Evolutionary conservation across 2,888 invertebrate species (phyloP).

Genomic region (Nomada lathburiana): DNA sequence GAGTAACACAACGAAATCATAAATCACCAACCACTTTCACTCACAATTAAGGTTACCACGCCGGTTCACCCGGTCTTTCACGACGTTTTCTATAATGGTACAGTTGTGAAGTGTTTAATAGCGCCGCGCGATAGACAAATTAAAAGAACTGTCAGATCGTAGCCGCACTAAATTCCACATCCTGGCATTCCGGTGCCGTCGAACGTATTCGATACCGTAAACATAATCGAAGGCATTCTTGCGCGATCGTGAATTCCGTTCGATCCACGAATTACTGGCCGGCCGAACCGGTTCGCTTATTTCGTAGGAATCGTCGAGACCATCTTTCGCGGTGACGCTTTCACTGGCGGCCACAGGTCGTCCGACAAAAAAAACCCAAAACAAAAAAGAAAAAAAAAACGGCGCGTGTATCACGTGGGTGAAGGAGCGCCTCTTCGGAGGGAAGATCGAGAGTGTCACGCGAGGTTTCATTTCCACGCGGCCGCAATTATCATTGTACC

Average conservation of each 20-base stretch:
- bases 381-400: slow-evolving; percentile 16
- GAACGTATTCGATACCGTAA: not conserved
- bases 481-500: slow-evolving; percentile 58
- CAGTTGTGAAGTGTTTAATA: too few relatives aligned
- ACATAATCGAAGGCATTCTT: not conserved
- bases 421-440: slow-evolving; percentile 32
- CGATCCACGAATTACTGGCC: slow-evolving; percentile 7
- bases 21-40: too few relatives aligned
- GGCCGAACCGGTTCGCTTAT: slow-evolving; percentile 24
- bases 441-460: slow-evolving; percentile 53
- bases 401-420: slow-evolving; percentile 38
- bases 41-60: too few relatives aligned
- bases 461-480: slow-evolving; percentile 50
- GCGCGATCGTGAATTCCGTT: slow-evolving; percentile 4
- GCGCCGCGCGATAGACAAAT: too few relatives aligned
- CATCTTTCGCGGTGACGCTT: slow-evolving; percentile 27
- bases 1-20: too few relatives aligned
- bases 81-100: too few relatives aligned
- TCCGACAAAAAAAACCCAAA: too few relatives aligned
- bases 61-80: too few relatives aligned
- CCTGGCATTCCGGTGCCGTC: not conserved
- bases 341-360: slow-evolving; percentile 37
- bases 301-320: not conserved
- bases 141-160: too few relatives aligned
- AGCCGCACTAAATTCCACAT: too few relatives aligned